Evolutionary conservation across 2,113 vertebrate genomes (phyloP).

Genomic region (Elephas maximus): DNA sequence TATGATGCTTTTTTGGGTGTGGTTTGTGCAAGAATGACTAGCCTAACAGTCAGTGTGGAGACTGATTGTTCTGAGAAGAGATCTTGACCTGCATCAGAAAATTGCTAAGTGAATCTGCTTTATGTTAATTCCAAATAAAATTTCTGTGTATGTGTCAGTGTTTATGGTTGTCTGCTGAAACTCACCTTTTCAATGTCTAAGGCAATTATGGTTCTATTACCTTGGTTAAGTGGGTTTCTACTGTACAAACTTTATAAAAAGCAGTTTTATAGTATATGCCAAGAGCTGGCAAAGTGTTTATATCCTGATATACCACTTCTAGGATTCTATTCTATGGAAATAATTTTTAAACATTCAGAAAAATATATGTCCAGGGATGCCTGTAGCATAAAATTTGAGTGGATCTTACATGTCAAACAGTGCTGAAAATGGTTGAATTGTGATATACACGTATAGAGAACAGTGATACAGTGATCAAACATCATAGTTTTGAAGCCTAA

Average conservation of each 20-base stretch:
- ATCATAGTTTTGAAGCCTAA: background rate
- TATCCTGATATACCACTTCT: background rate
- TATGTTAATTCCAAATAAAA: slow-evolving; percentile 17
- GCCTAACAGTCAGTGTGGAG: background rate
- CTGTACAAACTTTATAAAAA: background rate
- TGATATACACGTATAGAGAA: background rate
- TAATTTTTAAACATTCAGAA: background rate
- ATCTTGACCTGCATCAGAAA: background rate
- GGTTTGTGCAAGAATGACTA: background rate
- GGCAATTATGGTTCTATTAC: background rate
- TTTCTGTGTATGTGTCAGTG: background rate
- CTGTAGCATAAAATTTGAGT: background rate
- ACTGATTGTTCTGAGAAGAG: background rate
- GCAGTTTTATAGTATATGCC: background rate
- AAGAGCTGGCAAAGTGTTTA: background rate
- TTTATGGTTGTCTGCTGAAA: slow-evolving; percentile 40
- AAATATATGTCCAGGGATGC: slow-evolving; percentile 3
- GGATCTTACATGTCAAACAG: background rate
- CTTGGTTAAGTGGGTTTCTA: background rate
- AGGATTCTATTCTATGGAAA: background rate
- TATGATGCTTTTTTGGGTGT: background rate
- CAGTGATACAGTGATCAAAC: background rate
- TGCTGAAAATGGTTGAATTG: slow-evolving; percentile 7
- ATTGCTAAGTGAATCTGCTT: background rate
- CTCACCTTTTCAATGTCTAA: background rate